Evolutionary conservation across 2,797 vertebrate species (phyloP).

Genomic region (Sebastolobus altivelis): DNA sequence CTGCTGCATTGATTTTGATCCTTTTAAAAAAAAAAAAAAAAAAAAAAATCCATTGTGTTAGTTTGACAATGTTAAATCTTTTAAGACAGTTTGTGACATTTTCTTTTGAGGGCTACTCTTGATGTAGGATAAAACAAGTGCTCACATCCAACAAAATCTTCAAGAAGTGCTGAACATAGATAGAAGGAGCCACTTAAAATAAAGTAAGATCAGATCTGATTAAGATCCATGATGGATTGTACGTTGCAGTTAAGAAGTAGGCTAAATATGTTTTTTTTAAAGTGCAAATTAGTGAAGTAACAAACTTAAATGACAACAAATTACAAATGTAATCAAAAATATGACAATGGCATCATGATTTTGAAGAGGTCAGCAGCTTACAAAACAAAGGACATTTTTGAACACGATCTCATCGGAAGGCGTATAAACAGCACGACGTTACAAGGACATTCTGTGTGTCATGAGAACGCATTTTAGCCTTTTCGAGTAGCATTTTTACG

Average conservation of each 20-base stretch:
- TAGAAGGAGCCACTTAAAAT: background rate
- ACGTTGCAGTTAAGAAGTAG: background rate
- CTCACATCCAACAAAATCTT: background rate
- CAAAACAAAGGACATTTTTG: background rate
- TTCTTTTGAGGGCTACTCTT: background rate
- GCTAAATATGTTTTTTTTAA: background rate
- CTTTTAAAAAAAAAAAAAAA: too few relatives aligned
- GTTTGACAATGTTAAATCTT: background rate
- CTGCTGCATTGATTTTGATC: background rate
- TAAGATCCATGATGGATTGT: background rate
- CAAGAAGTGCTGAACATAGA: background rate
- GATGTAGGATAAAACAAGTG: background rate
- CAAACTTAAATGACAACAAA: background rate
- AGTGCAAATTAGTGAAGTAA: background rate
- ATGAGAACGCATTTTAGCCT: too few relatives aligned
- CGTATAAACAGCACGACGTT: too few relatives aligned
- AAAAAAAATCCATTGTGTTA: background rate
- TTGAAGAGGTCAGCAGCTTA: background rate
- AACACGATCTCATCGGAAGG: too few relatives aligned
- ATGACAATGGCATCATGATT: background rate
- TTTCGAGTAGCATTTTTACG: fast-evolving
- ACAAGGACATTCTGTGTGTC: too few relatives aligned
- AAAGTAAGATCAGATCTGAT: background rate
- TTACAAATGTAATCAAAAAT: background rate
- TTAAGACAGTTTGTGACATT: background rate